phyloP scores from a whole-genome alignment of 2,797 vertebrate species.

The Xenopus petersii region DNA sequence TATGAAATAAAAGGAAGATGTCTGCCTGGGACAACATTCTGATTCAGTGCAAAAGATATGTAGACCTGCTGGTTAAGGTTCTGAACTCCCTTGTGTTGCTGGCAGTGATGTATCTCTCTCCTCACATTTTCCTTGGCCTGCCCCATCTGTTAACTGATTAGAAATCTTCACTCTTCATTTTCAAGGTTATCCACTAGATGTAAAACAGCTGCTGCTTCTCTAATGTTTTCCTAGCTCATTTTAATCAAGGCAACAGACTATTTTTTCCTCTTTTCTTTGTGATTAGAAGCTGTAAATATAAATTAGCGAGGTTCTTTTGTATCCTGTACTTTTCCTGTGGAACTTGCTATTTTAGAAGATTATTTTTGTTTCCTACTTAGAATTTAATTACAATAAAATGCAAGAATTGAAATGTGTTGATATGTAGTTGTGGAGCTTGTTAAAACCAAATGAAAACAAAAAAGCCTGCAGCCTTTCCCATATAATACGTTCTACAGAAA shows the following conservation, averaged over 20 bases:
- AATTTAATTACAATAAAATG: background rate
- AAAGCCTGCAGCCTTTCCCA: background rate
- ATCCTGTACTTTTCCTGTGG: background rate
- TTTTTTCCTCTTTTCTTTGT: background rate
- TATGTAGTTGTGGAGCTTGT: background rate
- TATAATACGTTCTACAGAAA: too few relatives aligned
- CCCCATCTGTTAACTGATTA: conserved; percentile 42
- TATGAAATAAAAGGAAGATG: conserved; percentile 2
- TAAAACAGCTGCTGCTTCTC: conserved; percentile 36
- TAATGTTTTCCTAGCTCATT: conserved; percentile 15
- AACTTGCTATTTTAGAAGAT: background rate
- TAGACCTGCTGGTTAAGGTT: conserved; percentile 22
- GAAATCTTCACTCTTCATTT: conserved; percentile 37
- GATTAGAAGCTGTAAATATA: conserved; percentile 21
- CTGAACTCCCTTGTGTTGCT: conserved; percentile 19
- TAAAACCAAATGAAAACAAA: background rate
- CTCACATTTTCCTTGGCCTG: conserved; percentile 20
- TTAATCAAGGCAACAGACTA: conserved; percentile 25
- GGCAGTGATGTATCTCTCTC: conserved; percentile 35
- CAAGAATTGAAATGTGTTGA: background rate
- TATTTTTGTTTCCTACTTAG: background rate
- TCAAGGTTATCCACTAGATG: conserved; percentile 41
- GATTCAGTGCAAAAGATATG: conserved; percentile 3
- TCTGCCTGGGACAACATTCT: background rate
- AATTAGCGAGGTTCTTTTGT: conserved; percentile 5